phyloP scores from a whole-genome alignment of 2,888 invertebrate species.

The Chrysotoxum bicinctum region DNA sequence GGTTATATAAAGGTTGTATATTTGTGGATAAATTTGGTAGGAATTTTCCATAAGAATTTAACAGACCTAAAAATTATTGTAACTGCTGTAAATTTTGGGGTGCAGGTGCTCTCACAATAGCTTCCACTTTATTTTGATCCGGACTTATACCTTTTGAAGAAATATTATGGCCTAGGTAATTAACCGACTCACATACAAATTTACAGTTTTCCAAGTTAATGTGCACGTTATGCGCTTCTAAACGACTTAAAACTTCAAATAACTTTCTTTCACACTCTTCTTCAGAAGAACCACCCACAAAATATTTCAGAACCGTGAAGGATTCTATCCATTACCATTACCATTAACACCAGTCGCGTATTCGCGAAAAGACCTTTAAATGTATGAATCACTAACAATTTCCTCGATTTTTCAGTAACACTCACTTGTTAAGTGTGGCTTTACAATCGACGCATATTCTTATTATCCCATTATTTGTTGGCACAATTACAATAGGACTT shows the following conservation, averaged over 20 bases:
- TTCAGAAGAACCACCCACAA: background rate
- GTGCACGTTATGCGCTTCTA: slow-evolving; percentile 7
- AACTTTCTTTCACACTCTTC: slow-evolving; percentile 4
- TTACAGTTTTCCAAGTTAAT: slow-evolving; percentile 29
- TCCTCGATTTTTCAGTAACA: too few species aligned
- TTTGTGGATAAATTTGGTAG: background rate
- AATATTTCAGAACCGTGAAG: too few species aligned
- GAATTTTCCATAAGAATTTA: slow-evolving; percentile 10
- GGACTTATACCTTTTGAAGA: background rate
- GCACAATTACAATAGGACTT: too few species aligned
- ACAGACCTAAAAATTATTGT: background rate
- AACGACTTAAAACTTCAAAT: background rate
- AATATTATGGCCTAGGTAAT: slow-evolving; percentile 20
- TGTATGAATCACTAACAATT: too few species aligned
- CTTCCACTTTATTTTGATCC: slow-evolving; percentile 17
- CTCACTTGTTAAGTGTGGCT: too few species aligned
- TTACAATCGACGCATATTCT: too few species aligned
- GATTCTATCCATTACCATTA: too few species aligned
- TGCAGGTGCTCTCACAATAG: slow-evolving; percentile 10
- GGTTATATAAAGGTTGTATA: background rate
- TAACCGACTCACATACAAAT: slow-evolving; percentile 1
- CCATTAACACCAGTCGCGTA: too few species aligned
- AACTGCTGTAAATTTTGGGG: slow-evolving; percentile 12
- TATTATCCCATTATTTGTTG: too few species aligned
- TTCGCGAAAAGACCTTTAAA: too few species aligned